Evolutionary conservation across 2,888 invertebrate species (phyloP), one percentile per base, ranked within the genome.

Genomic region (Neoscelio sp.): DNA sequence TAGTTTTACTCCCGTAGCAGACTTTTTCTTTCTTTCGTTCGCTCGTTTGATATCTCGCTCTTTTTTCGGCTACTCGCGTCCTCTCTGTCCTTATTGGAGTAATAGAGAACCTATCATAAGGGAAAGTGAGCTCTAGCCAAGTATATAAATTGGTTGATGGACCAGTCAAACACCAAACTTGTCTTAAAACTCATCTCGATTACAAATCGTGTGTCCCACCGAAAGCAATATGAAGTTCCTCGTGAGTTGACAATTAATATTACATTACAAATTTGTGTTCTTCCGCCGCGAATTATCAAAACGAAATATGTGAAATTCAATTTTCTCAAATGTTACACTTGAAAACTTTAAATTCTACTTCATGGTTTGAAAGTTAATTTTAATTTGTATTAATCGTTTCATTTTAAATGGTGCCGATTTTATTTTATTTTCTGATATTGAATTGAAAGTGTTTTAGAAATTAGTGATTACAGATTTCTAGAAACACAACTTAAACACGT

Each of bases 161-260:
- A 48, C 54, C 78, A 50, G 30, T 50, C 70, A 52, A 80, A 80
- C 76, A 82, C 85, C 83, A 84, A 84, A 82, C 83, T 82, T 85
- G 84, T 82, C 85, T 79, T 83, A 80, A 82, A 84, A 78, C 82
- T 82, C 82, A 80, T 75, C 82, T 62, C 78, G 80, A 79, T 75
- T 68, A 77, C 78, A 60, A 80, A 65, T 76, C 77, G 40, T 60
- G 50, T 46, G 48, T n/a, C n/a, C n/a, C n/a, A n/a, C n/a, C n/a
- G 56, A 70, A 30, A 60, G 48, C 82, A 85, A 80, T 81, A 89
- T 89, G 89, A 89, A 89, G 82, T 88, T 86, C 84, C 62, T 89
- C 81, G 89, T 89, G 83, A 89, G 87, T 87, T 68, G 26, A 8
- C 38, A 50, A 38, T 71, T 40, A 18, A 33, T 18, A 33, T 28